Conservation (phyloP, 2,797 vertebrate genomes). For the Hoplostethus mediterraneus region DNA sequence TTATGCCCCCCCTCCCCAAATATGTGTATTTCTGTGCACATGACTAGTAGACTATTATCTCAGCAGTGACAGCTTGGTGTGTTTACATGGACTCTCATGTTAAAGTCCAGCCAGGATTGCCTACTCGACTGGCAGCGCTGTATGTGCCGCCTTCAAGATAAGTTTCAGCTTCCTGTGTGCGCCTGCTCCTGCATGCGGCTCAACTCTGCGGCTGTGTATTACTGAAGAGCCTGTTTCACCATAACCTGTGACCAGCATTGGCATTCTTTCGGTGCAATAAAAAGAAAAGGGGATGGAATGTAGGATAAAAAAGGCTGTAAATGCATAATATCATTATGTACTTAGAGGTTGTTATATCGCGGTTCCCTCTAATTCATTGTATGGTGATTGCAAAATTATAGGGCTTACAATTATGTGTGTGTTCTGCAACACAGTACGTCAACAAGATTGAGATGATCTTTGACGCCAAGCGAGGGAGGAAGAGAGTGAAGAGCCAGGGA, state of each 20-base stretch:
- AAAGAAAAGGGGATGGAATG: slow-evolving; percentile 44
- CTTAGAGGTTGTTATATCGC: slow-evolving; percentile 46
- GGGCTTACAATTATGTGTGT: slow-evolving; percentile 47
- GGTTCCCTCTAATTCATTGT: slow-evolving; percentile 54
- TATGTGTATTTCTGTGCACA: neutral
- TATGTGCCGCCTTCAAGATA: slow-evolving; percentile 40
- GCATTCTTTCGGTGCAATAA: slow-evolving; percentile 5
- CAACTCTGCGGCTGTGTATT: neutral
- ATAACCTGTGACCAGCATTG: neutral
- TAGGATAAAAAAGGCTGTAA: slow-evolving; percentile 29
- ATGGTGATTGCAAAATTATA: slow-evolving; percentile 55
- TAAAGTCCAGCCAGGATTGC: no score
- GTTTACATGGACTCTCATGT: slow-evolving; percentile 5
- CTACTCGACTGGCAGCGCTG: neutral
- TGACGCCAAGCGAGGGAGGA: slow-evolving; percentile 94
- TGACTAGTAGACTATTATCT: slow-evolving; percentile 4
- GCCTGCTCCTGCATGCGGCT: slow-evolving; percentile 27
- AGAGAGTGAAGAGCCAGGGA: slow-evolving; percentile 89
- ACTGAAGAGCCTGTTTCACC: neutral
- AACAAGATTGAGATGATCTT: slow-evolving; percentile 95
- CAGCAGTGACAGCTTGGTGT: neutral
- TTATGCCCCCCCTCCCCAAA: no score
- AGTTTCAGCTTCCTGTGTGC: slow-evolving; percentile 34
- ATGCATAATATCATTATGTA: slow-evolving; percentile 55
- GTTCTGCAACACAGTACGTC: slow-evolving; percentile 86